Percentiles rank a stretch among this genome's conserved stretches.
Conservation (phyloP, 2,113 vertebrate genomes). For the Mormyrus lacerda region DNA sequence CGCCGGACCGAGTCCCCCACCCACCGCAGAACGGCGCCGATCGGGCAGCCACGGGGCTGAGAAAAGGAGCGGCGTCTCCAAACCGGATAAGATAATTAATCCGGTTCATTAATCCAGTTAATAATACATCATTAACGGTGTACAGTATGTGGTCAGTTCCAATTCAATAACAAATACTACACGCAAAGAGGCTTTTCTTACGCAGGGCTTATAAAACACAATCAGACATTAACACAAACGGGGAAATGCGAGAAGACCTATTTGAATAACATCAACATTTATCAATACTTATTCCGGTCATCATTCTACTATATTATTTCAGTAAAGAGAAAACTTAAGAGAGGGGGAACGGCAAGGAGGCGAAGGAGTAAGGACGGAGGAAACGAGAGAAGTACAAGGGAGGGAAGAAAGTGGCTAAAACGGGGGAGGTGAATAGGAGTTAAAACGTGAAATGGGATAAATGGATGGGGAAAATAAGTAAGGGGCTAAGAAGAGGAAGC, state of each 20-base stretch:
- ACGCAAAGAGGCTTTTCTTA: background rate
- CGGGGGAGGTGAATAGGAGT: background rate
- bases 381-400: background rate
- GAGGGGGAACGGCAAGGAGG: background rate
- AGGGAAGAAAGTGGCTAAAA: background rate
- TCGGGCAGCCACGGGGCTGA: background rate
- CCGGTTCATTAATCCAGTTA: background rate
- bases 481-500: slow-evolving; percentile 7
- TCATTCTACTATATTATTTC: background rate
- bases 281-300: background rate
- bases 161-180: background rate
- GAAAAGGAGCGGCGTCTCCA: background rate
- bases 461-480: background rate
- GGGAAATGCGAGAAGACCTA: background rate
- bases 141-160: background rate
- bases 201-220: background rate
- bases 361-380: background rate
- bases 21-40: background rate
- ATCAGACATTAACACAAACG: background rate
- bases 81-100: background rate
- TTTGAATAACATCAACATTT: background rate
- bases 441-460: background rate
- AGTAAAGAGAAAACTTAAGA: background rate
- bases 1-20: background rate
- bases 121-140: background rate